Evolutionary conservation across 2,888 invertebrate species (phyloP), one percentile per base, ranked within the genome.

Genomic region (Tolmerus cingulatus): DNA sequence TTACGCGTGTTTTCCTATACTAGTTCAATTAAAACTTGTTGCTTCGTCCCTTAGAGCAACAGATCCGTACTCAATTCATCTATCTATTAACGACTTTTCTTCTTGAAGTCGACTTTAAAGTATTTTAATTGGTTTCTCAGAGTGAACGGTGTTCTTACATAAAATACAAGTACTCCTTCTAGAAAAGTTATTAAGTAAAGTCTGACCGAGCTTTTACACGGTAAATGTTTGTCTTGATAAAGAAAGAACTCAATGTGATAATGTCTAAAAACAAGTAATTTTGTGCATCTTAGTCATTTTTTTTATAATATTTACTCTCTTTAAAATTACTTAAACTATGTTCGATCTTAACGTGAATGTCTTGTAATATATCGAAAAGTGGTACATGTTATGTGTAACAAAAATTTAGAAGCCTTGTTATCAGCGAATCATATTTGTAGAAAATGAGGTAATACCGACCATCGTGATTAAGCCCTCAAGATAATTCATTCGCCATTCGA

Each of bases 141-240:
- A 51, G 51, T 81, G 81, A 57, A 34, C 16, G 55, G 34, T 5
- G 51, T 37, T 79, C 79, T 51, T 51, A 51, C n/a, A 79, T 79
- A 51, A 79, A 46, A 79, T 66, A 27, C 23, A 66, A 66, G 66
- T 66, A 66, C 66, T 66, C 27, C 66, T 66, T 66, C 66, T 66
- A 23, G 51, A 51, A 46, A n/a, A 79, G 27, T 79, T 43, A 19
- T 78, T 23, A 43, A 40, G 78, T 43, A 43, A 37, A 78, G 43
- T 79, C 27, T 46, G 46, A 14, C 16, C 12, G 82, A 66, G n/a
- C 82, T 82, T 78, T 78, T n/a, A 82, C 82, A 23, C 30, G 40
- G 66, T 66, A 57, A 82, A 82, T 57, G 51, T 82, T 82, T 82
- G 82, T n/a, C 51, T 40, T 82, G 82, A 82, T 82, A 82, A 82